A percentile compares a stretch with the other conserved stretches of the same genome.
phyloP scores from a whole-genome alignment of 1,140 invertebrate genomes.

The Metopolophium dirhodum region DNA sequence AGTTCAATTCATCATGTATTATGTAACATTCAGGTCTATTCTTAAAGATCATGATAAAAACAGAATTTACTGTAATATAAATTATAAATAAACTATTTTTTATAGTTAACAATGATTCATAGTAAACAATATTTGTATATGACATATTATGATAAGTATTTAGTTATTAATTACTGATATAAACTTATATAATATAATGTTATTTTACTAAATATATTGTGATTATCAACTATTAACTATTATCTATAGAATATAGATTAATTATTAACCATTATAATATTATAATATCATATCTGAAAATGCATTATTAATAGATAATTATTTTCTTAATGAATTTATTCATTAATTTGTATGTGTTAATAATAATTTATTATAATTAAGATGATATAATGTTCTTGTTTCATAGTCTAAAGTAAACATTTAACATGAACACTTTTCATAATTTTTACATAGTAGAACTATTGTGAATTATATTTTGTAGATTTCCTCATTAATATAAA shows the following conservation, averaged over 20 bases:
- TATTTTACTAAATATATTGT: constrained; percentile 36
- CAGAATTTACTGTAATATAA: neutral
- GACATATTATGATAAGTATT: neutral
- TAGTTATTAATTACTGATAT: constrained; percentile 9
- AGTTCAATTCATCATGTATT: neutral
- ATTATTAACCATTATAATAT: neutral
- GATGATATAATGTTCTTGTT: neutral
- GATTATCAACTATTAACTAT: constrained; percentile 7
- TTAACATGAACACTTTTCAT: neutral
- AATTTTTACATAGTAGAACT: neutral
- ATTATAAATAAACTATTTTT: neutral
- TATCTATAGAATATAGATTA: neutral
- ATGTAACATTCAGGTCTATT: neutral
- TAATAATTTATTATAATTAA: constrained; percentile 3
- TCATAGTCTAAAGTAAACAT: neutral
- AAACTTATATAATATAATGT: constrained; percentile 13
- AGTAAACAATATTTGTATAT: constrained; percentile 10
- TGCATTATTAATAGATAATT: constrained; percentile 8
- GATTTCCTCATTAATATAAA: neutral
- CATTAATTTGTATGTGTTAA: neutral
- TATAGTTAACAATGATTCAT: neutral
- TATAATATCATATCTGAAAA: neutral
- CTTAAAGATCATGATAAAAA: neutral
- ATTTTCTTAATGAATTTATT: constrained; percentile 5
- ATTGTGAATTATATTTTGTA: constrained; percentile 9